Evolutionary conservation across 1,140 invertebrate species (phyloP).

Genomic region (Zaprionus inermis): DNA sequence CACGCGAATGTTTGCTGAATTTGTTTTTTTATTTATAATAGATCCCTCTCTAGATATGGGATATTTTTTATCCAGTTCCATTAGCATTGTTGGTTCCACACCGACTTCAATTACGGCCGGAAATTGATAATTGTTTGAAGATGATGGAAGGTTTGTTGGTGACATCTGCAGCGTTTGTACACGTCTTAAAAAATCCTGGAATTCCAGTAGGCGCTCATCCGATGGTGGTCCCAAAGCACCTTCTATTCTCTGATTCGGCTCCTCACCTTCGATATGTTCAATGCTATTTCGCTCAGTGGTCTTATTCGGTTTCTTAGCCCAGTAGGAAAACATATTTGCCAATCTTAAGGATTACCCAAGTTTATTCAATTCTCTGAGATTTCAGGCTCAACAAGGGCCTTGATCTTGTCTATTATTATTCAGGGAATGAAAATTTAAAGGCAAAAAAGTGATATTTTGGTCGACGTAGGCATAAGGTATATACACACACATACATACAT

Average conservation of each 20-base stretch:
- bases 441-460: slow-evolving; percentile 27
- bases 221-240: not conserved
- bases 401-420: slow-evolving; percentile 48
- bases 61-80: slow-evolving; percentile 50
- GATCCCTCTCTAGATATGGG: not conserved
- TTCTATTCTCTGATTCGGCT: slow-evolving; percentile 4
- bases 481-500: slow-evolving; percentile 14
- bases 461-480: slow-evolving; percentile 9
- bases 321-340: slow-evolving; percentile 65
- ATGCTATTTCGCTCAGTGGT: not conserved
- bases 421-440: slow-evolving; percentile 18
- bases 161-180: slow-evolving; percentile 71
- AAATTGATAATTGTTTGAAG: not conserved
- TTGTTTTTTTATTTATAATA: not conserved
- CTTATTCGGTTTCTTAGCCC: slow-evolving; percentile 48
- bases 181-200: slow-evolving; percentile 64
- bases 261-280: not conserved
- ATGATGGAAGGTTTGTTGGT: not conserved
- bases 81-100: slow-evolving; percentile 53
- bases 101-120: slow-evolving; percentile 57
- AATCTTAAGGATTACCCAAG: not conserved
- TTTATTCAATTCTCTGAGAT: not conserved
- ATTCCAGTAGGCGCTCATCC: slow-evolving; percentile 51
- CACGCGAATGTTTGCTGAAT: slow-evolving; percentile 84
- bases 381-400: slow-evolving; percentile 45